These are phyloP conservation scores for Alviniconcha strummeri DNA, from an alignment of 2,888 invertebrate species.

Conservation along the genomic window DNA sequence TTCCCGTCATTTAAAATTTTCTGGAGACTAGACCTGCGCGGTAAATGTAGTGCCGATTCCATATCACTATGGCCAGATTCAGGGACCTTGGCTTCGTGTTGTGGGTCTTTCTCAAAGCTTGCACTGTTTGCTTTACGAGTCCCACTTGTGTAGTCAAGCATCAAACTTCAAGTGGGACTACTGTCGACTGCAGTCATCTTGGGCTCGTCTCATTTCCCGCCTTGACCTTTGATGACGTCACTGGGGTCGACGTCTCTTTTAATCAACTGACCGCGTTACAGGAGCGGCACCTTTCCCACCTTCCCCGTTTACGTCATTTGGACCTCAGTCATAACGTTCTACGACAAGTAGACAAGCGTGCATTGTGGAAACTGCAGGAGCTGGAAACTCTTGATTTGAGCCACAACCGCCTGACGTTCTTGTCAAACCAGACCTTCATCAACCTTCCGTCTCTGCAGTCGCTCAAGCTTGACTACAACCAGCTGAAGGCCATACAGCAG, in stretches of 20 bases:
- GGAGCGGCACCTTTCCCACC: not conserved
- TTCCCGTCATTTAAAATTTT: too few relatives aligned
- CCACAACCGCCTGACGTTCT: conserved; percentile 25
- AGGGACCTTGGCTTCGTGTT: too few relatives aligned
- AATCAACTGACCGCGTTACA: conserved; percentile 25
- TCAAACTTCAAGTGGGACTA: not conserved
- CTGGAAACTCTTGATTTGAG: conserved; percentile 28
- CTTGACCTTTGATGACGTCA: not conserved
- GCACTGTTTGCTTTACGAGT: not conserved
- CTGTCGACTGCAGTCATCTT: not conserved
- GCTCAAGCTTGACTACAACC: conserved; percentile 28
- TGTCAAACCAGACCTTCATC: not conserved
- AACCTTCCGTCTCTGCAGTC: not conserved
- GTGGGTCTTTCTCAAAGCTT: not conserved
- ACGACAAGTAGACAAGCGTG: conserved; percentile 11
- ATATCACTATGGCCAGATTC: too few relatives aligned
- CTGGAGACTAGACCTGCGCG: too few relatives aligned
- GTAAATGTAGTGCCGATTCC: too few relatives aligned
- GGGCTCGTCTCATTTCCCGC: not conserved
- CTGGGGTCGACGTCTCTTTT: conserved; percentile 31
- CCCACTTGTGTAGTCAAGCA: not conserved
- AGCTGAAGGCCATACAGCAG: not conserved
- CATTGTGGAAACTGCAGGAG: conserved; percentile 18
- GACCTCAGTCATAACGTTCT: conserved; percentile 37
- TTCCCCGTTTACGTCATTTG: conserved; percentile 21